Evolutionary conservation across 2,113 vertebrate genomes (phyloP), one percentile per base, ranked within the genome.

Genomic region (Phyllostomus hastatus): DNA sequence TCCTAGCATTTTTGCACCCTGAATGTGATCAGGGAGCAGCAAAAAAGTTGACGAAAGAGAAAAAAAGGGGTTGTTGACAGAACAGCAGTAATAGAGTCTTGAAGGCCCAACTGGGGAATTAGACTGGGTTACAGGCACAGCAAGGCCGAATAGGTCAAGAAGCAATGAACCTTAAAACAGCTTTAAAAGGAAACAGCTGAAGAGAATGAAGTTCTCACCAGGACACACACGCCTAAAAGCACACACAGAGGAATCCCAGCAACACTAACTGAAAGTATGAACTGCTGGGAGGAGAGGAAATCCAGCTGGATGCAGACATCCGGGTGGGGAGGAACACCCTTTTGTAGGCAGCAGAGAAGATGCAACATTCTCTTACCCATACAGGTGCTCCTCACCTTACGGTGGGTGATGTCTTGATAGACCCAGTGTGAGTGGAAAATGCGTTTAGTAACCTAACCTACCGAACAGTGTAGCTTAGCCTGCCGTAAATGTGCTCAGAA

Each of bases 111-210:
- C 59, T 92, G 57, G 92, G 95, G 72, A 96, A 91, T 90, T 94
- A 10, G 10, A 66, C 46, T 35, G 73, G 57, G 31, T 52, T 86
- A 28, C 73, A 90, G 89, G 81, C 88, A 52, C n/a, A 93, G 82
- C 54, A 7, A 95, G 86, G 72, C 61, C 12, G 1, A 31, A 28
- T 14, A 78, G 94, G 96, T 83, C 97, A 96, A 95, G 86, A 89
- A 93, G 85, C 89, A 96, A 73, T 87, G 96, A 97, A 88, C 93
- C 88, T 91, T 73, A 84, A 93, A 95, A 97, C 28, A 86, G 57
- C 88, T 97, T 91, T 96, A 87, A 97, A 96, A 88, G 88, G 73
- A 93, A 91, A 81, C 79, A 87, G 94, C 91, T 80, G 86, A 90
- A 72, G 84, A 84, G 86, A 84, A 70, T 72, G 80, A 81, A 76